Evolutionary conservation across 2,888 invertebrate species (phyloP).

Genomic region (Leptopilina drosophilae): DNA sequence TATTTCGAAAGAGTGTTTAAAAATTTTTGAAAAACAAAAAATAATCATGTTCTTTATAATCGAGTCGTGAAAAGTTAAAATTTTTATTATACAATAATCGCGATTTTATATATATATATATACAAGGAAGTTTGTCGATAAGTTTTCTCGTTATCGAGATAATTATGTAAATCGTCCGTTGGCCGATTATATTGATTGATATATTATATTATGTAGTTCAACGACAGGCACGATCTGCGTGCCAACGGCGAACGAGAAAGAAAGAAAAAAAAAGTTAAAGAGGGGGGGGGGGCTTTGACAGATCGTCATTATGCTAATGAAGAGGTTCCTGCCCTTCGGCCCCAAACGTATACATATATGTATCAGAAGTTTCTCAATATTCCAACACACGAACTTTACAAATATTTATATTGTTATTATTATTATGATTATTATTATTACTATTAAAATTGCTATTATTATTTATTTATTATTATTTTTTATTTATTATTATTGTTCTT

Average conservation of each 20-base stretch:
- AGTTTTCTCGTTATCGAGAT: conserved; percentile 42
- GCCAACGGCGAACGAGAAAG: conserved; percentile 5
- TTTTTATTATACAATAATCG: conserved; percentile 26
- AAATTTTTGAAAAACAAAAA: no score
- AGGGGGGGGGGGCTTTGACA: conserved; percentile 37
- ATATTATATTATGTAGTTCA: conserved; percentile 41
- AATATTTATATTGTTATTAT: not conserved
- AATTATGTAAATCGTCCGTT: conserved; percentile 41
- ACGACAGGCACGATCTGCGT: conserved; percentile 22
- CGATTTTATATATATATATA: not conserved
- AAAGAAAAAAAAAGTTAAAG: no score
- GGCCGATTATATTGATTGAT: conserved; percentile 44
- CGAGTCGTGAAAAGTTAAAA: not conserved
- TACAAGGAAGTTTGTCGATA: conserved; percentile 26
- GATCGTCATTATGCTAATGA: conserved; percentile 53
- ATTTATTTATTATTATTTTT: not conserved
- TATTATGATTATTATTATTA: not conserved
- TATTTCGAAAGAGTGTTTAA: no score
- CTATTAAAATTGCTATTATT: not conserved
- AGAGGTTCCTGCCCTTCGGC: conserved; percentile 26
- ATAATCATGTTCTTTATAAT: not conserved
- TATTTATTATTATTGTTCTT: no score
- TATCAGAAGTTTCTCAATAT: no score
- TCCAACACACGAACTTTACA: not conserved
- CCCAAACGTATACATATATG: not conserved